phyloP scores from a whole-genome alignment of 2,888 invertebrate genomes.

The Acholoe squamosa region DNA sequence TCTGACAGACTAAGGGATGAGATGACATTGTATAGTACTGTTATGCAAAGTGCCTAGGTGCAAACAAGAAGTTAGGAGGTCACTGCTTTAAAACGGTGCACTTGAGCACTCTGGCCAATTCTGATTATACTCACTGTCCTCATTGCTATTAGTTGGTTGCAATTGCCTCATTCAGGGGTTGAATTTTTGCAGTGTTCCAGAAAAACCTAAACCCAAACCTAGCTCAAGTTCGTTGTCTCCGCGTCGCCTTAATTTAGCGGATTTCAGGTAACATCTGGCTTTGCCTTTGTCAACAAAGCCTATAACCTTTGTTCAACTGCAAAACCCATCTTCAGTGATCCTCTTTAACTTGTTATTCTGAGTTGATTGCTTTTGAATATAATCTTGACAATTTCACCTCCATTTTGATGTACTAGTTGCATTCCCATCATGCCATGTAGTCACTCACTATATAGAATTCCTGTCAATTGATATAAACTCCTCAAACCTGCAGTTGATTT shows the following conservation, averaged over 20 bases:
- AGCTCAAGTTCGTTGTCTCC: slow-evolving; percentile 13
- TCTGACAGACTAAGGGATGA: too few relatives aligned
- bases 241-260: slow-evolving; percentile 4
- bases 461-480: not conserved
- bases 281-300: not conserved
- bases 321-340: not conserved
- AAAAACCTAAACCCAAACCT: slow-evolving; percentile 39
- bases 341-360: not conserved
- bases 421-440: not conserved
- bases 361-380: not conserved
- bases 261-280: slow-evolving; percentile 37
- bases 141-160: too few relatives aligned
- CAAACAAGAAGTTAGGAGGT: too few relatives aligned
- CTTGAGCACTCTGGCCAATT: too few relatives aligned
- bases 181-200: slow-evolving; percentile 45
- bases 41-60: too few relatives aligned
- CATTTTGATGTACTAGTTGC: slow-evolving; percentile 7
- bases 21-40: too few relatives aligned
- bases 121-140: too few relatives aligned
- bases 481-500: not conserved
- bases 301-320: slow-evolving; percentile 2
- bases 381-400: slow-evolving; percentile 4
- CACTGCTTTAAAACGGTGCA: too few relatives aligned
- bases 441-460: not conserved
- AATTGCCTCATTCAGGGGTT: not conserved